Percentiles rank a stretch among this genome's conserved stretches.
phyloP scores from a whole-genome alignment of 1,140 invertebrate genomes.

The Apis laboriosa region DNA sequence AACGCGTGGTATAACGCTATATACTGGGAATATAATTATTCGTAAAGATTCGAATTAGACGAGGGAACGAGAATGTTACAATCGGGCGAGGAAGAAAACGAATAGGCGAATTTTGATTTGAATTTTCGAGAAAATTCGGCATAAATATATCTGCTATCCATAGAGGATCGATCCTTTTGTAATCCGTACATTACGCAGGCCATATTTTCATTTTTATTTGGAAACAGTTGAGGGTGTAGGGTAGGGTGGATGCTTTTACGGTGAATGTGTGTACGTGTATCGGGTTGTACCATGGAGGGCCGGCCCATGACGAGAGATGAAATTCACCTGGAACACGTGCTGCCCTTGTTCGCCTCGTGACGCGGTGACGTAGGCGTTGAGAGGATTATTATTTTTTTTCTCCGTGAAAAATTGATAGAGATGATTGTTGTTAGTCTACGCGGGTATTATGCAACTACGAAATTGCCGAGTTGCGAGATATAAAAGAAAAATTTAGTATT shows the following conservation, averaged over 20 bases:
- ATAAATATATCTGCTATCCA: conserved; percentile 44
- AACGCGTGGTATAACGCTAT: no score
- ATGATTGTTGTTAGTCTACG: conserved; percentile 48
- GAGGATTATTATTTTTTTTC: conserved; percentile 62
- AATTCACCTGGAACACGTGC: conserved; percentile 62
- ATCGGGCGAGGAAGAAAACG: no score
- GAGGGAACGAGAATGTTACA: no score
- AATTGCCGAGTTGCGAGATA: conserved; percentile 19
- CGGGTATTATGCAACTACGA: conserved; percentile 55
- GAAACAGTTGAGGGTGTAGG: conserved; percentile 30
- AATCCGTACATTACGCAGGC: conserved; percentile 60
- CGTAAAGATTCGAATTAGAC: no score
- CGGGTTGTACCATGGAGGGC: neutral
- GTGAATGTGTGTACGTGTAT: neutral
- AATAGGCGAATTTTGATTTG: conserved; percentile 15
- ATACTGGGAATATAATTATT: no score
- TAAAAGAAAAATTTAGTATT: no score
- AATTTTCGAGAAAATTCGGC: neutral
- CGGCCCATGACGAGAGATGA: conserved; percentile 49
- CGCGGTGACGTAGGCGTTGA: conserved; percentile 55
- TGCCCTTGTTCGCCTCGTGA: conserved; percentile 62
- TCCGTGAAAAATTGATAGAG: conserved; percentile 67
- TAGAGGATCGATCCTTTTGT: conserved; percentile 50
- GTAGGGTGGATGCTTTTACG: conserved; percentile 10
- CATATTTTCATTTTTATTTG: conserved; percentile 62